phyloP scores from a whole-genome alignment of 2,888 invertebrate genomes.

The Aporophyla nigra region DNA sequence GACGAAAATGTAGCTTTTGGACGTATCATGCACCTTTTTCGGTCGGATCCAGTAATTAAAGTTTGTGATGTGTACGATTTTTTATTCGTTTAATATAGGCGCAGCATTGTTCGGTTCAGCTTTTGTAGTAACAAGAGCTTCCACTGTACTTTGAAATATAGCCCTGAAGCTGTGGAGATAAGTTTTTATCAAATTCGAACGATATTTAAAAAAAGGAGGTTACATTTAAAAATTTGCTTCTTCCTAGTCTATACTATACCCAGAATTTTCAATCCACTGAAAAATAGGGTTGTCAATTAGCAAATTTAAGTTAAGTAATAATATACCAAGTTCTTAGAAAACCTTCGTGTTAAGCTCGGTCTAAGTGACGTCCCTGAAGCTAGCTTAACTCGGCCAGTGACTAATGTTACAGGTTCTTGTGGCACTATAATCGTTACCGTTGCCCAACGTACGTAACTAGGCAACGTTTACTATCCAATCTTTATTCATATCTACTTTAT shows the following conservation, averaged over 20 bases:
- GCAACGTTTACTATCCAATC: conserved; percentile 53
- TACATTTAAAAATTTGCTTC: neutral
- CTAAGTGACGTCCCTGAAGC: conserved; percentile 45
- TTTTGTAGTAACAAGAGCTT: conserved; percentile 25
- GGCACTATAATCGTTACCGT: conserved; percentile 63
- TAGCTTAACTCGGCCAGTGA: conserved; percentile 56
- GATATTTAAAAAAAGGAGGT: neutral
- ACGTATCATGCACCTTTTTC: conserved; percentile 64
- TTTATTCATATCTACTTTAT: conserved; percentile 44
- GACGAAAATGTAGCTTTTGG: conserved; percentile 58
- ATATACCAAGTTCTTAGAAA: conserved; percentile 5
- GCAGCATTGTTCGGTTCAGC: conserved; percentile 20
- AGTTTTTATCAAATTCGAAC: neutral
- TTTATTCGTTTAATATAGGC: conserved; percentile 38
- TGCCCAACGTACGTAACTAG: conserved; percentile 58
- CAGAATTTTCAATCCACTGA: neutral
- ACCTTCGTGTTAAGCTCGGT: neutral
- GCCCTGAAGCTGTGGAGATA: neutral
- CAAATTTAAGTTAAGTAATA: conserved; percentile 1
- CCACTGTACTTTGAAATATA: conserved; percentile 2
- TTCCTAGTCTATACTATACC: neutral
- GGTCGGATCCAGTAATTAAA: conserved; percentile 59
- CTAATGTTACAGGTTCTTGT: conserved; percentile 61
- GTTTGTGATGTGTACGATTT: conserved; percentile 55
- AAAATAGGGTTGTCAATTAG: neutral